A percentile compares a stretch with the other conserved stretches of the same genome.
Evolutionary conservation across 2,797 vertebrate species (phyloP).

Genomic region (Anguilla marmorata): DNA sequence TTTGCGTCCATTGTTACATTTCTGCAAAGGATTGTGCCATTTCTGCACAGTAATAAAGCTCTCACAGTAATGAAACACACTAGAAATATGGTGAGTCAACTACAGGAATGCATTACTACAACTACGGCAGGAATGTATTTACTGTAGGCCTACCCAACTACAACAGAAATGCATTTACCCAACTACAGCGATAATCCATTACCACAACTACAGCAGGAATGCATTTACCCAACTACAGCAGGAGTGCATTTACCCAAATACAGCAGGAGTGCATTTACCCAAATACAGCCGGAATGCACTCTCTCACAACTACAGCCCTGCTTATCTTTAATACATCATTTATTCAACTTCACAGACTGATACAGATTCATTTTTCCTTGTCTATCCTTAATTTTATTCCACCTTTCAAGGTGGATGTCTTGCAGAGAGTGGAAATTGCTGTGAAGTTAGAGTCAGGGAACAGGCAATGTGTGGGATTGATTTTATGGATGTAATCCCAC

Average conservation of each 20-base stretch:
- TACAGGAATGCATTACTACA: neutral
- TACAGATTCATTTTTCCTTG: neutral
- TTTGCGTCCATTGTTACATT: neutral
- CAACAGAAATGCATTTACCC: neutral
- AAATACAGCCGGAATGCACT: neutral
- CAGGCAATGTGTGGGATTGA: neutral
- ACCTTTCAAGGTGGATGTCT: neutral
- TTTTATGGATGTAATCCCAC: neutral
- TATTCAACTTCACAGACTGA: neutral
- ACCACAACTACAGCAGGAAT: neutral
- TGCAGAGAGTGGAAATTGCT: neutral
- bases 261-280: neutral
- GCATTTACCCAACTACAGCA: neutral
- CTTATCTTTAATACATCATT: neutral
- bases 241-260: neutral
- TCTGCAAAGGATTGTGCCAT: no score
- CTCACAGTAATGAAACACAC: neutral
- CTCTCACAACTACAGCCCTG: neutral
- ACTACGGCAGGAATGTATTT: neutral
- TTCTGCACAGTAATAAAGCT: neutral
- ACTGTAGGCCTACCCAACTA: neutral
- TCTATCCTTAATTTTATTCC: neutral
- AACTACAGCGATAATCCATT: neutral
- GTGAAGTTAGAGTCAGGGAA: neutral
- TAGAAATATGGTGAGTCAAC: neutral